Evolutionary conservation across 2,113 vertebrate species (phyloP).

Genomic region (Pholis gunnellus): DNA sequence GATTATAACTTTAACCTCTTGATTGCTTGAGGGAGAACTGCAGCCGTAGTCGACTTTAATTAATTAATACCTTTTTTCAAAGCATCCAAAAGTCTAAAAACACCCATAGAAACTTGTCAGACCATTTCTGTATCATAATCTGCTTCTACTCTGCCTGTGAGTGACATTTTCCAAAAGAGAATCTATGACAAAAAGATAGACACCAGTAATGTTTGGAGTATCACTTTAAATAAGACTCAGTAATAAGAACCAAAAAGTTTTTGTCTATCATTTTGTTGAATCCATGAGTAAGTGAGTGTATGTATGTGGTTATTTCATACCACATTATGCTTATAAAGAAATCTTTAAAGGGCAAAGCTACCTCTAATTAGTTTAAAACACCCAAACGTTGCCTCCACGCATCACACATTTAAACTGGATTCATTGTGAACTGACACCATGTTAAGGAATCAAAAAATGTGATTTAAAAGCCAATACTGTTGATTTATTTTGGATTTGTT

Average conservation of each 20-base stretch:
- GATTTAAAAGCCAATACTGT: neutral
- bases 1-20: slow-evolving; percentile 5
- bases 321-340: slow-evolving; percentile 20
- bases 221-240: slow-evolving; percentile 16
- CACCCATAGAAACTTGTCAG: neutral
- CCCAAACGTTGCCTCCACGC: neutral
- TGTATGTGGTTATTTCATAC: slow-evolving; percentile 11
- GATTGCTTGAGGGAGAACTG: neutral
- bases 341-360: slow-evolving; percentile 54
- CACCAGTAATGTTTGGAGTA: slow-evolving; percentile 19
- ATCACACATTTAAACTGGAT: slow-evolving; percentile 14
- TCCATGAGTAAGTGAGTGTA: neutral
- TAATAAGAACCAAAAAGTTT: slow-evolving; percentile 4
- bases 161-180: neutral
- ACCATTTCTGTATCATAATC: neutral
- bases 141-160: neutral
- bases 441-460: neutral
- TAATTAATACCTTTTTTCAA: neutral
- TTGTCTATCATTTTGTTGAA: neutral
- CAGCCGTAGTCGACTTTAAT: neutral
- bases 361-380: slow-evolving; percentile 49
- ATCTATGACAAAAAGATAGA: neutral
- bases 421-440: slow-evolving; percentile 33
- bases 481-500: slow-evolving; percentile 28
- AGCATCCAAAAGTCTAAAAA: neutral